Conservation (phyloP, 2,888 invertebrate species). For the Allolobophora icterica region DNA sequence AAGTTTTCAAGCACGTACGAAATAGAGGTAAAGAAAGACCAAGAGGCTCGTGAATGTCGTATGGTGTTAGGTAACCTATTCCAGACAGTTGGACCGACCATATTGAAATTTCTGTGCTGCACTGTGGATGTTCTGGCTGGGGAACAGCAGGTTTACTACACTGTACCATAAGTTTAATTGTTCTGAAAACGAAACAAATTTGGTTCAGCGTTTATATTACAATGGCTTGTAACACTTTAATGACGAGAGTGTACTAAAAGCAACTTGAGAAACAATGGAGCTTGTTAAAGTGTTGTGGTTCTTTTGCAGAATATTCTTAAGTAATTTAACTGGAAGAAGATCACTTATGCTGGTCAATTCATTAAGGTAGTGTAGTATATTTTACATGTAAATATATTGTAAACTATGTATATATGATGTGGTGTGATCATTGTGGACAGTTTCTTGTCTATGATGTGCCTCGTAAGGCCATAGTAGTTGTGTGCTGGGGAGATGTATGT, state of each 20-base stretch:
- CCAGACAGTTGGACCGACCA: too few species aligned
- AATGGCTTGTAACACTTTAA: neutral
- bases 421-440: constrained; percentile 8
- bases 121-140: too few species aligned
- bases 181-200: neutral
- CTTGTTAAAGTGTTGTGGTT: neutral
- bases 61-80: too few species aligned
- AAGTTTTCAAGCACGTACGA: too few species aligned
- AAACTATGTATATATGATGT: neutral
- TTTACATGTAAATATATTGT: constrained; percentile 17
- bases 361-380: constrained; percentile 1
- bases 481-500: neutral
- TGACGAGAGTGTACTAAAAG: too few species aligned
- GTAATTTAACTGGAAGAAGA: neutral
- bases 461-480: neutral
- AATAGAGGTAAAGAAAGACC: too few species aligned
- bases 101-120: too few species aligned
- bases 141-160: neutral
- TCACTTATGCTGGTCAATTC: constrained; percentile 1
- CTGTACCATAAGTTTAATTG: neutral
- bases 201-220: neutral
- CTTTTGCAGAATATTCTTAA: neutral
- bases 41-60: too few species aligned
- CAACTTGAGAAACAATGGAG: too few species aligned
- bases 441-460: neutral